A percentile compares a stretch with the other conserved stretches of the same genome.
phyloP scores from a whole-genome alignment of 2,113 vertebrate species.

The Corynorhinus townsendii region DNA sequence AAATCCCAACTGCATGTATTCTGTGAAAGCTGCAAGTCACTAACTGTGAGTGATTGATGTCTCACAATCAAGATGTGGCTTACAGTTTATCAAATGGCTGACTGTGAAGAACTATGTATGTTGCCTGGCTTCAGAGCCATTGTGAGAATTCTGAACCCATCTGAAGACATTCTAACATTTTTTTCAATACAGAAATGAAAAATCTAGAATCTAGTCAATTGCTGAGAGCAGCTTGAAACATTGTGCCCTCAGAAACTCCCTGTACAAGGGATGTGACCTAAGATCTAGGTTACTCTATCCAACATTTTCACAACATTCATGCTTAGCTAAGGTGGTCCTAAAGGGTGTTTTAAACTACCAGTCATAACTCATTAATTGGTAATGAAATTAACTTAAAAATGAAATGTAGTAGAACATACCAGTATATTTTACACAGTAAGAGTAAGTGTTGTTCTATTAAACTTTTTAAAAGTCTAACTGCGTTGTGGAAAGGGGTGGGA shows the following conservation, averaged over 20 bases:
- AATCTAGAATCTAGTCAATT: not conserved
- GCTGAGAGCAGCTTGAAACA: not conserved
- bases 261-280: not conserved
- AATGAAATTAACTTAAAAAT: not conserved
- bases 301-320: not conserved
- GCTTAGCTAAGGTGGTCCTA: not conserved
- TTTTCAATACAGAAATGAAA: not conserved
- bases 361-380: not conserved
- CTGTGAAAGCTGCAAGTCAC: not conserved
- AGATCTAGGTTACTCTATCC: not conserved
- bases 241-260: too few species aligned
- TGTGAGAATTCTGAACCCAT: not conserved
- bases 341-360: not conserved
- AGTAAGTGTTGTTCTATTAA: not conserved
- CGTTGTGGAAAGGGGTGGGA: not conserved
- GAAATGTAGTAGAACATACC: not conserved
- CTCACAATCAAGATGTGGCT: not conserved
- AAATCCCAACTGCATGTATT: not conserved
- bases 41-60: not conserved
- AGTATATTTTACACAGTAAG: not conserved
- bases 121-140: not conserved
- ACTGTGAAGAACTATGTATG: not conserved
- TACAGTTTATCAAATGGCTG: not conserved
- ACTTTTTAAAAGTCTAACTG: not conserved
- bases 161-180: not conserved